A percentile compares a stretch with the other conserved stretches of the same genome.
phyloP scores from a whole-genome alignment of 2,888 invertebrate species.

The Hyalella azteca region DNA sequence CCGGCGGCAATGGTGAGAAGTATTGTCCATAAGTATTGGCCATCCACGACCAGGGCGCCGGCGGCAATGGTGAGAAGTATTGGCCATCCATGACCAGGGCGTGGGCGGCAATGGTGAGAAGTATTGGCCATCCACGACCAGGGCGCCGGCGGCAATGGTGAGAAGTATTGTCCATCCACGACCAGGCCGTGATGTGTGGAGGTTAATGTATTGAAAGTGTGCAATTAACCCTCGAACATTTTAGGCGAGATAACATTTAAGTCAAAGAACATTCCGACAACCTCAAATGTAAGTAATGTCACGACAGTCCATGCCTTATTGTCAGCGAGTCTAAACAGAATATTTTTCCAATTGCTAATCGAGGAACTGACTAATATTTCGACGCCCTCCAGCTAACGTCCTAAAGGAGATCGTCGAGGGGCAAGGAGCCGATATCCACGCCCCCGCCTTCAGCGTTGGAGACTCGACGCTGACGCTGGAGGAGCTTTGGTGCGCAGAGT shows the following conservation, averaged over 20 bases:
- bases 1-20: conserved; percentile 89
- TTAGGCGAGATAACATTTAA: too few species aligned
- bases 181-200: conserved; percentile 98
- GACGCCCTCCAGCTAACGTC: conserved; percentile 75
- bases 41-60: conserved; percentile 99
- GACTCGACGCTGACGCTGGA: conserved; percentile 92
- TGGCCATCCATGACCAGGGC: conserved; percentile 97
- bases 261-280: too few species aligned
- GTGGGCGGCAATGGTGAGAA: conserved; percentile 91
- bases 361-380: too few species aligned
- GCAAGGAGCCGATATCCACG: conserved; percentile 87
- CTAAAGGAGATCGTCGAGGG: conserved; percentile 96
- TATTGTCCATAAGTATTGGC: too few species aligned
- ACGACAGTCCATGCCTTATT: too few species aligned
- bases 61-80: conserved; percentile 77
- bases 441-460: conserved; percentile 84
- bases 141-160: conserved; percentile 95
- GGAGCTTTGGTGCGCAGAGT: conserved; percentile 90
- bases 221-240: too few species aligned
- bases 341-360: too few species aligned
- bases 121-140: conserved; percentile 98
- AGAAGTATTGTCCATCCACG: conserved; percentile 81
- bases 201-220: too few species aligned
- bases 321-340: too few species aligned
- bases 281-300: too few species aligned